A percentile compares a stretch with the other conserved stretches of the same genome.
These are phyloP conservation scores for Eupithecia dodoneata DNA, from an alignment of 2,888 invertebrate species.

Conservation along the genomic window DNA sequence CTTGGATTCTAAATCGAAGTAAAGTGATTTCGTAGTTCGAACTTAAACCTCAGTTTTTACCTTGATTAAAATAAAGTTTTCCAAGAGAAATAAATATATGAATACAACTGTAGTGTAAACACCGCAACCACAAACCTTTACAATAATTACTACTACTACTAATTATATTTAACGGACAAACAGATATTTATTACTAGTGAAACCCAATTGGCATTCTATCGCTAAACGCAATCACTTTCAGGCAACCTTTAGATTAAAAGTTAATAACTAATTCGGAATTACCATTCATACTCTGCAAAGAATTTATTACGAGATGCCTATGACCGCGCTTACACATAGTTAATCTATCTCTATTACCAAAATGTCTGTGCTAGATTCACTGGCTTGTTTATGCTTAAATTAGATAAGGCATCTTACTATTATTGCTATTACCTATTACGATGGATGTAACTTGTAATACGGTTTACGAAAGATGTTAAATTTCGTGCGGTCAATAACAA, in stretches of 20 bases:
- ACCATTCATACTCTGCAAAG: not conserved
- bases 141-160: too few species aligned
- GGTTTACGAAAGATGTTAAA: conserved; percentile 32
- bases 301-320: not conserved
- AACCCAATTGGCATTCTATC: not conserved
- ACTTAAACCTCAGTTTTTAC: too few species aligned
- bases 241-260: not conserved
- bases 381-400: conserved; percentile 9
- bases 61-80: too few species aligned
- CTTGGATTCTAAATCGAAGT: too few species aligned
- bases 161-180: not conserved
- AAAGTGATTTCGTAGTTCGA: too few species aligned
- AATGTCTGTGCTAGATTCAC: not conserved
- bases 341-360: not conserved
- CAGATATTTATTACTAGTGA: not conserved
- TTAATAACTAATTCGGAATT: not conserved
- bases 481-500: conserved; percentile 30
- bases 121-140: too few species aligned
- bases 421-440: conserved; percentile 19
- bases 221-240: not conserved
- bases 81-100: too few species aligned
- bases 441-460: conserved; percentile 11
- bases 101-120: too few species aligned
- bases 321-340: not conserved
- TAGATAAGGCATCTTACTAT: conserved; percentile 23